These are phyloP conservation scores for Coelopa frigida DNA, from an alignment of 1,140 invertebrate genomes.

Conservation along the genomic window DNA sequence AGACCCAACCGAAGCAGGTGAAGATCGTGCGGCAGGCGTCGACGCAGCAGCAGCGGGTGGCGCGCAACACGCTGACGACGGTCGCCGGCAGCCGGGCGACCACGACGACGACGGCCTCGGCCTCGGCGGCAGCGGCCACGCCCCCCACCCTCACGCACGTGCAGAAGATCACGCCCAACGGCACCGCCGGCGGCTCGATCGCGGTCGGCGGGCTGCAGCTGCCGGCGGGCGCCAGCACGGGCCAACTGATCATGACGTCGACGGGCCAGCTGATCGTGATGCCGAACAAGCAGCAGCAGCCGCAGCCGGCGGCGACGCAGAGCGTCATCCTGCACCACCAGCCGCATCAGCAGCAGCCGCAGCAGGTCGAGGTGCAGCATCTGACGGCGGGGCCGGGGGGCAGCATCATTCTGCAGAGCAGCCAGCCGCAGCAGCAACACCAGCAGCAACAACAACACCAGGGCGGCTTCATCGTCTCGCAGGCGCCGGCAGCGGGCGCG, in stretches of 20 bases:
- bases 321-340: no score
- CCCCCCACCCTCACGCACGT: constrained; percentile 4
- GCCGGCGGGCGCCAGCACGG: constrained; percentile 13
- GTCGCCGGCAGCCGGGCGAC: constrained; percentile 7
- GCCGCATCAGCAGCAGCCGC: no score
- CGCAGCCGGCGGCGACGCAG: neutral
- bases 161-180: constrained; percentile 10
- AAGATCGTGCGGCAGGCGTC: constrained; percentile 14
- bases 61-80: constrained; percentile 5
- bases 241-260: constrained; percentile 43
- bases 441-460: constrained; percentile 22
- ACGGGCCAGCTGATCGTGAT: constrained; percentile 47
- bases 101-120: constrained; percentile 8
- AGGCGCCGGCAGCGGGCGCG: constrained; percentile 15
- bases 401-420: constrained; percentile 15
- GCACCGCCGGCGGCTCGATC: neutral
- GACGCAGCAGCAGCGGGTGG: constrained; percentile 5
- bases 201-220: neutral
- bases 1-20: constrained; percentile 14
- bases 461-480: constrained; percentile 33
- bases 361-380: no score
- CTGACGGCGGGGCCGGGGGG: no score
- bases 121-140: constrained; percentile 3
- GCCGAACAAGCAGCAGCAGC: constrained; percentile 24
- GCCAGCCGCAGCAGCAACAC: constrained; percentile 20